These are phyloP conservation scores for Microtus pennsylvanicus DNA, from an alignment of 2,113 vertebrate genomes.

Conservation along the genomic window DNA sequence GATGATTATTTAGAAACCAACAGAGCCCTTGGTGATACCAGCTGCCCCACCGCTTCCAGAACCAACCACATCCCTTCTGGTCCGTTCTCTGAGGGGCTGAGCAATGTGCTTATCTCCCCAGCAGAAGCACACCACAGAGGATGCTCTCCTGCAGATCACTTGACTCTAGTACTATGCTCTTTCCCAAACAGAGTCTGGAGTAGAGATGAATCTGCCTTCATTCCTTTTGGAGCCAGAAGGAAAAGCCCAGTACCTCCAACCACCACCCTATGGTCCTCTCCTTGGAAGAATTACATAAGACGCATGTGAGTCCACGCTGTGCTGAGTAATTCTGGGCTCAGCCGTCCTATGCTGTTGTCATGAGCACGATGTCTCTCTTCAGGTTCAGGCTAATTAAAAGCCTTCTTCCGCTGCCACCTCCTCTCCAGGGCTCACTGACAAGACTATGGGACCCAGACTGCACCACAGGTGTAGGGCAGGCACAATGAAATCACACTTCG, in stretches of 20 bases:
- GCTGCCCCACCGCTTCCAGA: not conserved
- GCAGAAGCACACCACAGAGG: not conserved
- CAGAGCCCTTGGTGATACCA: rapidly evolving
- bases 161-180: not conserved
- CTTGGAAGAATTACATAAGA: too few relatives aligned
- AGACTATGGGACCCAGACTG: not conserved
- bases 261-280: not conserved
- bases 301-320: too few relatives aligned
- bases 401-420: not conserved
- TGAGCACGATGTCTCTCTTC: not conserved
- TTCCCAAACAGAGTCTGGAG: not conserved
- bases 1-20: not conserved
- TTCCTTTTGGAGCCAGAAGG: not conserved
- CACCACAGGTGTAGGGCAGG: not conserved
- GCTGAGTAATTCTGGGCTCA: not conserved
- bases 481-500: not conserved
- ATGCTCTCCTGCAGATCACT: not conserved
- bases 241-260: not conserved
- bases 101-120: rapidly evolving
- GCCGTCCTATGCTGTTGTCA: not conserved
- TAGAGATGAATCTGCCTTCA: not conserved
- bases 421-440: not conserved
- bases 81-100: not conserved
- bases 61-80: not conserved
- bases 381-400: not conserved